Evolutionary conservation across 2,888 invertebrate genomes (phyloP).

Genomic region (Tholera decimalis): DNA sequence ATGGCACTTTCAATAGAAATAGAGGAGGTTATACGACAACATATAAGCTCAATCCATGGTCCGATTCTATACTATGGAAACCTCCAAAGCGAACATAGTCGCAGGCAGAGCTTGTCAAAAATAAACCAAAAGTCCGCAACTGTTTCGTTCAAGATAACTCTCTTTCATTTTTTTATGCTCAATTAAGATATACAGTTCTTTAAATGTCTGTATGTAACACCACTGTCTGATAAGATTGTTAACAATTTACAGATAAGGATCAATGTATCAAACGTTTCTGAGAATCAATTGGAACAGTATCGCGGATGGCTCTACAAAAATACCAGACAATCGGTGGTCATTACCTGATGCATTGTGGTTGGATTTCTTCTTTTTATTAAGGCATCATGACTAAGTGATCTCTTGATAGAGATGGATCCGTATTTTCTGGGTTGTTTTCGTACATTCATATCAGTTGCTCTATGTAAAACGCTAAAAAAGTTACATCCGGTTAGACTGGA

Average conservation of each 20-base stretch:
- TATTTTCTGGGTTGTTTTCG: not conserved
- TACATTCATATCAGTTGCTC: not conserved
- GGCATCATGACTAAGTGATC: slow-evolving; percentile 27
- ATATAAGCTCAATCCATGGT: too few relatives aligned
- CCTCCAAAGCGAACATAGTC: too few relatives aligned
- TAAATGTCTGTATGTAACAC: not conserved
- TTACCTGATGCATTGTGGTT: slow-evolving; percentile 31
- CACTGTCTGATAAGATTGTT: slow-evolving; percentile 13
- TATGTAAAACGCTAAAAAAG: too few relatives aligned
- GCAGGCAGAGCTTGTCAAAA: not conserved
- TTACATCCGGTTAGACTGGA: too few relatives aligned
- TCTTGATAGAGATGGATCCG: slow-evolving; percentile 19
- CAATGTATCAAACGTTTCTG: slow-evolving; percentile 9
- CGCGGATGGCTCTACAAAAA: slow-evolving; percentile 15
- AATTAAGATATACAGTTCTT: slow-evolving; percentile 5
- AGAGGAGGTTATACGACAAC: too few relatives aligned
- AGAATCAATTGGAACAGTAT: slow-evolving; percentile 40
- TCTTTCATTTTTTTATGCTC: not conserved
- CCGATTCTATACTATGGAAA: too few relatives aligned
- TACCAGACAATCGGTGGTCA: slow-evolving; percentile 28
- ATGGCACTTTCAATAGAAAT: too few relatives aligned
- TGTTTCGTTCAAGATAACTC: not conserved
- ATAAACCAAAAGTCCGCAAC: not conserved
- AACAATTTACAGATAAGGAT: slow-evolving; percentile 32
- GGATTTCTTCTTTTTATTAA: slow-evolving; percentile 15